Conservation (phyloP, 2,797 vertebrate species). For the Chloroceryle amazona region DNA sequence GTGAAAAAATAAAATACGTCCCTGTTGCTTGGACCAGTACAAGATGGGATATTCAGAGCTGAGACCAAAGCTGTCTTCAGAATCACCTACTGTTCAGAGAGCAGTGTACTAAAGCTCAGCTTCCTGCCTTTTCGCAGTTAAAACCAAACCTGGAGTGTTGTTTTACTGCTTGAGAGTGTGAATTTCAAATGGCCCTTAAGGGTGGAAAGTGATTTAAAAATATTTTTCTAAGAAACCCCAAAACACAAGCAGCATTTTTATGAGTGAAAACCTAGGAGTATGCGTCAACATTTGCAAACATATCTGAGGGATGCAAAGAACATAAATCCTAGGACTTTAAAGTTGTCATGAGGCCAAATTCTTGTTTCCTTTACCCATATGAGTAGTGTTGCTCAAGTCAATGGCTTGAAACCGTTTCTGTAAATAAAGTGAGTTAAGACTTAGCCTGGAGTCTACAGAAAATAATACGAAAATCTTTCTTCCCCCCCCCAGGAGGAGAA, state of each 20-base stretch:
- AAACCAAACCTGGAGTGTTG: conserved; percentile 19
- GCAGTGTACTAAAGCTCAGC: background rate
- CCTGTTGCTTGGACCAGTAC: background rate
- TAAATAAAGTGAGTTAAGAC: conserved; percentile 50
- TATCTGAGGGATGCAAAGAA: conserved; percentile 48
- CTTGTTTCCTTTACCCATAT: conserved; percentile 35
- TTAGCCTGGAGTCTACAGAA: conserved; percentile 40
- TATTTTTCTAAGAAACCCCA: conserved; percentile 64
- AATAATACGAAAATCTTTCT: conserved; percentile 29
- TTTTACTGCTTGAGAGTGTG: conserved; percentile 45
- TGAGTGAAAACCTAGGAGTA: conserved; percentile 48
- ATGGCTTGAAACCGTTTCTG: conserved; percentile 12
- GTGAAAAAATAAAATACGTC: background rate
- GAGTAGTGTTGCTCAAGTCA: conserved; percentile 24
- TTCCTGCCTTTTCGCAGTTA: conserved; percentile 48
- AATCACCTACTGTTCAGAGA: conserved; percentile 45
- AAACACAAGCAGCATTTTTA: conserved; percentile 71
- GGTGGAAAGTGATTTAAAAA: conserved; percentile 68
- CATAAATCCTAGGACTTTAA: conserved; percentile 58
- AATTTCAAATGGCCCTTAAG: conserved; percentile 58
- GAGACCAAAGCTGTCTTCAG: conserved; percentile 45
- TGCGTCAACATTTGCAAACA: conserved; percentile 57
- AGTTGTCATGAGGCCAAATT: conserved; percentile 57
- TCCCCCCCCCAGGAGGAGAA: background rate
- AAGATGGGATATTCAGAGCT: conserved; percentile 33